These are phyloP conservation scores for Brienomyrus brachyistius DNA, from an alignment of 2,113 vertebrate species.

Conservation along the genomic window DNA sequence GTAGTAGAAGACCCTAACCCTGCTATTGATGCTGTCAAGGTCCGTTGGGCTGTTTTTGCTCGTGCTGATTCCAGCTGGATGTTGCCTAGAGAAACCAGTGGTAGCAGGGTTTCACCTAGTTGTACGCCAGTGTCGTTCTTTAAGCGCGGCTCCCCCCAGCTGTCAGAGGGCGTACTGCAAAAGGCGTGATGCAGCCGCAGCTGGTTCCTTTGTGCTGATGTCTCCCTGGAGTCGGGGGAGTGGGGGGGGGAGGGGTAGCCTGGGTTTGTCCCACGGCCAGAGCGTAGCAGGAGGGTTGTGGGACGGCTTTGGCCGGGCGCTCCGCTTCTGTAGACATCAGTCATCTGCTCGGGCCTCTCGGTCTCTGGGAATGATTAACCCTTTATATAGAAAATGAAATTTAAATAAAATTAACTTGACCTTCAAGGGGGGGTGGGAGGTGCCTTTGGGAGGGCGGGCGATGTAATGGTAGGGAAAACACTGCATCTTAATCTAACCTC, in stretches of 20 bases:
- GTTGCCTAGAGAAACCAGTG: neutral
- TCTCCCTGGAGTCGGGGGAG: neutral
- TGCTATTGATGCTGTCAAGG: neutral
- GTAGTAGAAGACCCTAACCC: neutral
- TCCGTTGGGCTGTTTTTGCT: neutral
- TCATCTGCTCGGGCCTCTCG: neutral
- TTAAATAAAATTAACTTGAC: too few species aligned
- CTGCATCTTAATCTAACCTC: neutral
- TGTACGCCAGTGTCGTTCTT: neutral
- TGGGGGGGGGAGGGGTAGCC: neutral
- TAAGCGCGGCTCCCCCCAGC: neutral
- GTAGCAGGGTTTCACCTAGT: neutral
- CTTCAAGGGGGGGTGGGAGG: too few species aligned
- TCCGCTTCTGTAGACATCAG: neutral
- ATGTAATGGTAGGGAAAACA: too few species aligned
- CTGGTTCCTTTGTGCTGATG: neutral
- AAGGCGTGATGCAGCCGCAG: neutral
- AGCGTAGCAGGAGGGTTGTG: neutral
- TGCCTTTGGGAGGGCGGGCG: too few species aligned
- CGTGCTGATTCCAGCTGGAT: neutral
- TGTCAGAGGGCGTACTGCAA: neutral
- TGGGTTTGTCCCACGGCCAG: neutral
- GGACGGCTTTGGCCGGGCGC: neutral
- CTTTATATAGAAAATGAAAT: neutral
- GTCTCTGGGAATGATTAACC: conserved; percentile 10